Evolutionary conservation across 2,888 invertebrate species (phyloP), one percentile per base, ranked within the genome.

Genomic region (Lepidocyrtinus sp.): DNA sequence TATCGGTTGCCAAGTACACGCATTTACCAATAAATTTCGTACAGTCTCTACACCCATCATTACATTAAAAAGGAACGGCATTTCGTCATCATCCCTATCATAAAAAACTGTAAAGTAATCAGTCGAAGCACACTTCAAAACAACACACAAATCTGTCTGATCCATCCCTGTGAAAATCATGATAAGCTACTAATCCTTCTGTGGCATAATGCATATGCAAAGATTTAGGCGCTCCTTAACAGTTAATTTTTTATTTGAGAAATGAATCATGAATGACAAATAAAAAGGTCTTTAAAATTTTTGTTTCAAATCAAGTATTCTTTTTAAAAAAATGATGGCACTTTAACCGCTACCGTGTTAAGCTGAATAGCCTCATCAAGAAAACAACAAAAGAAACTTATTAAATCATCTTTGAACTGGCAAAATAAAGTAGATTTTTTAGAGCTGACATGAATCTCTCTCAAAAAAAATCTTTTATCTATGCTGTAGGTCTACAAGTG

Each of bases 401-500:
- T 50, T 50, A 50, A 50, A 50, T 50, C 50, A 50, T 50, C 50
- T 50, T 50, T 36, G 36, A 12, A 36, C 36, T 36, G n/a, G 36
- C 36, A 36, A 36, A 36, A n/a, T n/a, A n/a, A n/a, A n/a, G n/a
- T 36, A 12, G 5, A 36, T 36, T 36, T 36, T 36, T 12, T 36
- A 7, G 36, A 50, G 50, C 12, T 36, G 36, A 36, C 36, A 36
- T 36, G 36, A 36, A 36, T 36, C 36, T 36, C 12, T 12, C 36
- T 12, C 36, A 36, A 36, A 50, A 50, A 50, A 50, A 50, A 50
- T 50, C 15, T n/a, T n/a, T 12, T 50, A 36, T 21, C 80, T 80
- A 65, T 80, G 80, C 80, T 80, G 80, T 80, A 80, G 80, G 80
- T 79, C 78, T 50, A 36, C 5, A 36, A 5, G 24, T 55, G 2